Evolutionary conservation across 2,113 vertebrate species (phyloP), one percentile per base, ranked within the genome.

Genomic region (Cercocebus atys): DNA sequence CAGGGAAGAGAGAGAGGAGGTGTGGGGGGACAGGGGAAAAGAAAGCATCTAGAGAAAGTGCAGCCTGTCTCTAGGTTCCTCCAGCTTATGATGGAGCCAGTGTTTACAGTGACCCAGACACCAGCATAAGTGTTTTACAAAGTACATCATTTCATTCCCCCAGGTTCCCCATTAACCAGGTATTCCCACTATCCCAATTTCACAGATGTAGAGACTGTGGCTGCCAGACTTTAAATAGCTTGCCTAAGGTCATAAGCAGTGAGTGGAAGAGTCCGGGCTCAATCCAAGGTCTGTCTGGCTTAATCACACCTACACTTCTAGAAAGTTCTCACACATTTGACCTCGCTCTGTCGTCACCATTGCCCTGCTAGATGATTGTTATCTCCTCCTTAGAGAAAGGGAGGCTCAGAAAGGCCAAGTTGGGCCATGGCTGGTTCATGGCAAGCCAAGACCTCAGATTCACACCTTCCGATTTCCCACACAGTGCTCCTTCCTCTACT

Each of bases 281-380:
- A 45, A 85, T n/a, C 79, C 47, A 18, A 72, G 78, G 23, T 86
- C 76, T 94, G 79, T 73, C 61, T 92, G 50, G 50, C 80, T 89
- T 90, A n/a, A 93, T 93, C 89, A 68, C 89, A 93, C 6, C 66
- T 87, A 47, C 66, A 27, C 93, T 76, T 88, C 96, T 79, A 92
- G 86, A 92, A 97, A 96, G 92, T 18, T 87, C 50, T 78, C 38
- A 82, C 25, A 68, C n/a, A 55, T 8, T 5, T 90, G 72, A 61
- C 86, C 45, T 82, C 25, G 23, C 70, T 45, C 80, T 50, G 13
- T 35, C 52, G 7, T 70, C 72, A 16, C 72, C 6, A 13, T 11
- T 50, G 20, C 17, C 72, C 57, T 76, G 79, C 38, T 40, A 38
- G 55, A 22, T 66, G 38, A 61, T 27, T 83, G 43, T 64, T 61